Percentiles rank a stretch among this genome's conserved stretches.
These are phyloP conservation scores for Clarias batrachus DNA, from an alignment of 2,113 vertebrate species.

Conservation along the genomic window DNA sequence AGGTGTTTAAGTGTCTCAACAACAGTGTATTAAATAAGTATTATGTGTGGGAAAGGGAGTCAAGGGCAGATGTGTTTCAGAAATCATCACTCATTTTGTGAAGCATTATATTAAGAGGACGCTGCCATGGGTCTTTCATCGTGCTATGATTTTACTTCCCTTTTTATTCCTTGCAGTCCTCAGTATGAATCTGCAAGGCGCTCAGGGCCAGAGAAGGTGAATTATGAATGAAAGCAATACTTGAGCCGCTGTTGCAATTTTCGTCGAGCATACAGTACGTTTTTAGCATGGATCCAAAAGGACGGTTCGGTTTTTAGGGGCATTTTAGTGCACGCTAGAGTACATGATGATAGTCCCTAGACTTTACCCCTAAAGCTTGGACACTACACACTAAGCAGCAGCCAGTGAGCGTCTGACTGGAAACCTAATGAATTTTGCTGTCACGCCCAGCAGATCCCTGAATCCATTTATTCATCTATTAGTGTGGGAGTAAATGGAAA, in stretches of 20 bases:
- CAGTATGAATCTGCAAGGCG: constrained; percentile 39
- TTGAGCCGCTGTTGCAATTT: constrained; percentile 13
- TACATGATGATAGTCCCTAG: neutral
- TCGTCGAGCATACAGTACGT: neutral
- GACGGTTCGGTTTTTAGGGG: neutral
- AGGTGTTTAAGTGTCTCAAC: neutral
- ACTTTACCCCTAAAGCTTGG: neutral
- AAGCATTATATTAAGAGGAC: constrained; percentile 2
- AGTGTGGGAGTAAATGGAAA: neutral
- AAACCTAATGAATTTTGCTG: neutral
- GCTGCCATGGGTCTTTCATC: constrained; percentile 43
- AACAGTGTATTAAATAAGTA: constrained; percentile 7
- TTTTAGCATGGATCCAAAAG: neutral
- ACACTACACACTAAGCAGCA: neutral
- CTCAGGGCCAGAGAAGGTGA: constrained; percentile 33
- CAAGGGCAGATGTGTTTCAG: neutral
- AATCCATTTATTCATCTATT: neutral
- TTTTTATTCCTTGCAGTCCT: neutral
- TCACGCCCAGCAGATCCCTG: neutral
- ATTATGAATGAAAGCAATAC: constrained; percentile 44
- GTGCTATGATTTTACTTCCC: constrained; percentile 40
- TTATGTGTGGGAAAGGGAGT: neutral
- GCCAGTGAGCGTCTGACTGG: neutral
- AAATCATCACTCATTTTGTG: neutral
- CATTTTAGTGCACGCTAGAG: neutral